Conservation (phyloP, 2,113 vertebrate species). For the Theropithecus gelada region DNA sequence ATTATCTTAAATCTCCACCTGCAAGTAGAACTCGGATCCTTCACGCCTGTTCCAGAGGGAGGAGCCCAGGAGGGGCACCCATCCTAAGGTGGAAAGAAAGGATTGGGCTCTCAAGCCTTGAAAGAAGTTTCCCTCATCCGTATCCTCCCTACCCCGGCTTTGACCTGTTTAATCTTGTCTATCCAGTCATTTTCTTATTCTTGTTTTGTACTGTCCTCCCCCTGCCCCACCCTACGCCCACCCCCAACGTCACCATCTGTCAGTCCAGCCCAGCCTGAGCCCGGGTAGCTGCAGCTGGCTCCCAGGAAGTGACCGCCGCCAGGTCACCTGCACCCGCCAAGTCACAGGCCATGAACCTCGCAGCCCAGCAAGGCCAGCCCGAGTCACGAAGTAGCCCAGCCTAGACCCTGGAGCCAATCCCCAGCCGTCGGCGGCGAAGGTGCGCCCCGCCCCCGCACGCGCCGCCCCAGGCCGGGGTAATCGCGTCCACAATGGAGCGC, state of each 20-base stretch:
- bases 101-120: not conserved
- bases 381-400: not conserved
- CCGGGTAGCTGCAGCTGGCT: conserved; percentile 80
- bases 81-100: not conserved
- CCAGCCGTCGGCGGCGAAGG: conserved; percentile 16
- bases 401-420: conserved; percentile 70
- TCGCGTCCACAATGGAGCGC: conserved; percentile 84
- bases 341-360: conserved; percentile 39
- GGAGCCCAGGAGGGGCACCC: fast-evolving
- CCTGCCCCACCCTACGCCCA: not conserved
- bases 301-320: conserved; percentile 61
- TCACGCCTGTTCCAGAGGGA: not conserved
- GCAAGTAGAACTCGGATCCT: not conserved
- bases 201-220: conserved; percentile 51
- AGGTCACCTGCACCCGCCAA: conserved; percentile 64
- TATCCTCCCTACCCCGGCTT: not conserved
- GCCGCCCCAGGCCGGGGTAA: conserved; percentile 76
- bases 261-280: conserved; percentile 72
- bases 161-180: conserved; percentile 76
- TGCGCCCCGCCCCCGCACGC: not conserved
- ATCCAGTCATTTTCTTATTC: conserved; percentile 64
- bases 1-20: not conserved
- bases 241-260: conserved; percentile 80
- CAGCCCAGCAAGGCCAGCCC: not conserved
- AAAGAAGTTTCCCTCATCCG: not conserved